Evolutionary conservation across 2,113 vertebrate species (phyloP), one percentile per base, ranked within the genome.

Genomic region (Mirza zaza): DNA sequence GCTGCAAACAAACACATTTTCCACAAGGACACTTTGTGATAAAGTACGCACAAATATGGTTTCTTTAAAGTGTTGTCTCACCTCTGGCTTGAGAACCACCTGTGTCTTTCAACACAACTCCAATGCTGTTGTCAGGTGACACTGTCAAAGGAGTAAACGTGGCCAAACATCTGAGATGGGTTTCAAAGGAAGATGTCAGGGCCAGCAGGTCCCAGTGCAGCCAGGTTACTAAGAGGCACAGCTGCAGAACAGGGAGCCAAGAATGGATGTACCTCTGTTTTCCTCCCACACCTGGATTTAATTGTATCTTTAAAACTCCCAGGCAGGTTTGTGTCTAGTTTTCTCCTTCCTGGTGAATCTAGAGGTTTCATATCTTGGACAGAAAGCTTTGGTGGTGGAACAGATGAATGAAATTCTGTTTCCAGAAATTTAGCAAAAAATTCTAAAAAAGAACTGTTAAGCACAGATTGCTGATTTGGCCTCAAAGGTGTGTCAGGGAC

Each of bases 61-160:
- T 96, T 98, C 92, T 77, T 98, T 99, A 99, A 99, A 99, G 99
- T 99, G 98, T 98, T 98, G 48, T 21, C 59, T 36, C 27, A 6
- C 88, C 14, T 92, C 59, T 15, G 82, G 65, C 91, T 95, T 50
- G 67, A 95, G 48, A 90, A 93, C 61, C 8, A 77, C 77, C 92
- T 98, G 99, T 95, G 52, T 20, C 52, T 55, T 55, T 55, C 52
- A 55, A 55, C 52, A 55, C 52, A 55, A 55, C 18, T 99, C 99
- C 99, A 0, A 98, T 99, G 7, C 99, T 99, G 97, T 99, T 98
- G 97, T 99, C 99, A 0, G 99, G 98, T 0, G 99, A 99, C 94
- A 99, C 99, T 2, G 99, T 99, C 97, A 99, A 98, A 20, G 99
- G 99, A 2, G 99, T 99, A 97, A 99, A 99, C 1, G 99, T 99